Evolutionary conservation across 2,797 vertebrate species (phyloP), one percentile per base, ranked within the genome.

Genomic region (Nyctibius grandis): DNA sequence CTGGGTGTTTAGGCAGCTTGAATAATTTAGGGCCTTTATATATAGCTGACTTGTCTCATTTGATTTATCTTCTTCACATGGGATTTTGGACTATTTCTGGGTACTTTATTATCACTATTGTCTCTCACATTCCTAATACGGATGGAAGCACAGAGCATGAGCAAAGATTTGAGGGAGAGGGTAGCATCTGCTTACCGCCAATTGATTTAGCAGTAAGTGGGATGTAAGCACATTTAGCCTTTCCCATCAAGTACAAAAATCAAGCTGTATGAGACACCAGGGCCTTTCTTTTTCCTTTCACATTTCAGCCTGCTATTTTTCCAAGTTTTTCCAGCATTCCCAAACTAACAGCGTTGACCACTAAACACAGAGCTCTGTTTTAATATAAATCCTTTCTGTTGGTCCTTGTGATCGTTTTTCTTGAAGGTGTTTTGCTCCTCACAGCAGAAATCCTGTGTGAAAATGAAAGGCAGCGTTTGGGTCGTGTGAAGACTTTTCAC

Each of bases 11-110:
- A 93, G 86, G 95, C 93, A 96, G 88, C 95, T 91, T 95, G 95
- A 95, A 96, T 95, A 95, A 95, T 96, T 96, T 90, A 96, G 63
- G 68, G 70, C 51, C 84, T 96, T 96, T 95, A 82, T 95, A 95
- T 94, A 91, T 88, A 94, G 93, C 91, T 95, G 96, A 94, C 94
- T 96, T 96, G 94, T 88, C 94, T 95, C 67, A 79, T 91, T 94
- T 86, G 91, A 93, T 94, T 97, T 96, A 88, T 95, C 77, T 76
- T 72, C 44, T 88, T 94, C 88, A 79, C 91, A 89, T 79, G 93
- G 83, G 89, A 79, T 88, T 95, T 93, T 82, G 68, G 85, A 79
- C 93, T 95, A 78, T 88, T 96, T 93, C 79, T 95, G 93, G 83
- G 40, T 76, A 76, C 85, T 95, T 94, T 91, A 90, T 94, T 91